Base-by-base conservation (phyloP, 2,888 invertebrate genomes). In the Habrosyne pyritoides region DNA sequence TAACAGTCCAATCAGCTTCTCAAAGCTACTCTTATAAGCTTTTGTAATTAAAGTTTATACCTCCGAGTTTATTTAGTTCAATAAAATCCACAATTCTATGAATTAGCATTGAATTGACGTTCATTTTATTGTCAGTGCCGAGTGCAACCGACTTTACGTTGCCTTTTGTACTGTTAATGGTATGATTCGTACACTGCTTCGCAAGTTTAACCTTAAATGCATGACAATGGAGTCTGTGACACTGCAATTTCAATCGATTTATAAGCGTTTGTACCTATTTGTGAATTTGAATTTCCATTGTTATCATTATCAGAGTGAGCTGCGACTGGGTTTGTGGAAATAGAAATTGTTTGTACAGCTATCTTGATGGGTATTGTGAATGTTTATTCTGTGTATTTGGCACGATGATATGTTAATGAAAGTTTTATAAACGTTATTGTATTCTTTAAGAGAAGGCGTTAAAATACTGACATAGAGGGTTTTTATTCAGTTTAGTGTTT, bases 11-110 rank as follows among this genome's bases (percentile, higher is more conserved):
- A 53, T 53, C 33, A 53, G 21, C 50, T 57, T 30, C 52, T 64
- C 22, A 26, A 21, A 51, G 57, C 26, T 51, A 53, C 57, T 57
- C 28, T 53, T 10, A 54, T 50, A 48, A 52, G 33, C 26, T 49
- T 54, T 21, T 46, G 10, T 61, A 56, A 56, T 59, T 54, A 54
- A 55, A 46, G 50, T 7, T 24, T 49, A 24, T 28, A 33, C 33
- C 33, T 33, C 2, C 26, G 48, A 50, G 21, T 10, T 21, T 28
- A 50, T 28, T 50, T 18, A 18, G 42, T 42, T 14, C 18, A 28
- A 28, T 28, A 50, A 50, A 50, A 30, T 50, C 10, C 12, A 14
- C 50, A 50, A 50, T 50, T 5, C 50, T 28, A n/a, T 28, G 50
- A 30, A 50, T 50, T 50, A 50, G 21, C 50, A 50, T 50, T 50